Base-by-base conservation (phyloP, 2,113 vertebrate genomes). In the Neoarius graeffei region DNA sequence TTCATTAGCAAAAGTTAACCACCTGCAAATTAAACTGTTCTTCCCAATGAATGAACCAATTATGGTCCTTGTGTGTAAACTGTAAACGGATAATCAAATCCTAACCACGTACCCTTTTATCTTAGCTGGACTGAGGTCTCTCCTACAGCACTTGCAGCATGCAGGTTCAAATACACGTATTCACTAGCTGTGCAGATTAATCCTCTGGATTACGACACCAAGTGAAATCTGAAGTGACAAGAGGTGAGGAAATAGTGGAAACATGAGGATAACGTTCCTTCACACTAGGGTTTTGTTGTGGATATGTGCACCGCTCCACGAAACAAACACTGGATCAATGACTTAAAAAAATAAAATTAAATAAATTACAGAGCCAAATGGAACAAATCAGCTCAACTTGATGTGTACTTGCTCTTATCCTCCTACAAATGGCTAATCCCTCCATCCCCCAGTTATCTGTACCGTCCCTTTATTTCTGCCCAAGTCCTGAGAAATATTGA, bases 401-500 rank as follows among this genome's bases (percentile, higher is more conserved):
- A 59, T 56, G 62, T 57, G 56, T 57, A 54, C 59, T 13, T 50
- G 50, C 66, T 30, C 25, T 81, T 69, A 64, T 80, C 76, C 25
- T 87, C 52, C 71, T 54, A 1, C 76, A 27, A 57, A 8, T 30
- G 54, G 23, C 69, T 42, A 74, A 74, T 82, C 73, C 87, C 50
- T 81, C 54, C 59, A 60, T 82, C n/a, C 71, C 71, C 84, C 69
- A 14, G 14, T 82, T 30, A 19, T 67, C 57, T 82, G 85, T 69
- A 87, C 60, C 59, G 92, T 93, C 95, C 94, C 96, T 96, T 97
- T 95, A 94, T 95, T 95, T 96, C 95, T 97, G 97, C 93, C 94
- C 92, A 90, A 95, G 97, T 99, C 98, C 98, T 99, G 98, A 99
- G 98, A 98, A 82, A 97, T 97, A 97, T 97, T 97, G 97, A 97